Conservation (phyloP, 2,113 vertebrate species). For the Kobus ellipsiprymnus region DNA sequence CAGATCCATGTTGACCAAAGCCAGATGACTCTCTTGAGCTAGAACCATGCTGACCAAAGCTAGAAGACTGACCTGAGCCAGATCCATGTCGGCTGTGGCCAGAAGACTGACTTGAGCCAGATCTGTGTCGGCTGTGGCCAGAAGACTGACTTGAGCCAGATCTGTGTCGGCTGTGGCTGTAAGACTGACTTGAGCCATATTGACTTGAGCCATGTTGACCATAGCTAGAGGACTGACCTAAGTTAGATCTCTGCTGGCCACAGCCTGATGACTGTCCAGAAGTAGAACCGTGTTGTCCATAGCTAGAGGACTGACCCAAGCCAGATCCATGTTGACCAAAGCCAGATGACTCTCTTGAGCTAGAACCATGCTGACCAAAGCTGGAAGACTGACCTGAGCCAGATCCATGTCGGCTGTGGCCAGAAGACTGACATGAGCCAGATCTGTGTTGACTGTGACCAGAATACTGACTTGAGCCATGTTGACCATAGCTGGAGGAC, state of each 20-base stretch:
- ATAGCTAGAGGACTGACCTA: neutral
- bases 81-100: neutral
- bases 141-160: neutral
- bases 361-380: rapidly evolving
- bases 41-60: neutral
- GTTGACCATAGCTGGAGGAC: neutral
- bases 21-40: no score
- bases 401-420: neutral
- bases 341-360: neutral
- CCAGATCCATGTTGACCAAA: neutral
- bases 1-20: neutral
- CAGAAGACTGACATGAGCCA: neutral
- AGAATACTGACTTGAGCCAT: neutral
- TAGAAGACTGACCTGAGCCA: neutral
- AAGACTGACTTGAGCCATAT: no score
- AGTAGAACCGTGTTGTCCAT: neutral
- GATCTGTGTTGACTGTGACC: neutral
- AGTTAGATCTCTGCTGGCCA: neutral
- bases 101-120: neutral
- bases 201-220: neutral
- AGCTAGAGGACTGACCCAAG: neutral
- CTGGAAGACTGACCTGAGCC: neutral
- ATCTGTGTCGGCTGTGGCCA: neutral
- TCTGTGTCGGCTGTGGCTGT: neutral
- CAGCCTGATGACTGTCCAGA: neutral